Evolutionary conservation across 2,113 vertebrate species (phyloP).

Genomic region (Bubo scandiacus): DNA sequence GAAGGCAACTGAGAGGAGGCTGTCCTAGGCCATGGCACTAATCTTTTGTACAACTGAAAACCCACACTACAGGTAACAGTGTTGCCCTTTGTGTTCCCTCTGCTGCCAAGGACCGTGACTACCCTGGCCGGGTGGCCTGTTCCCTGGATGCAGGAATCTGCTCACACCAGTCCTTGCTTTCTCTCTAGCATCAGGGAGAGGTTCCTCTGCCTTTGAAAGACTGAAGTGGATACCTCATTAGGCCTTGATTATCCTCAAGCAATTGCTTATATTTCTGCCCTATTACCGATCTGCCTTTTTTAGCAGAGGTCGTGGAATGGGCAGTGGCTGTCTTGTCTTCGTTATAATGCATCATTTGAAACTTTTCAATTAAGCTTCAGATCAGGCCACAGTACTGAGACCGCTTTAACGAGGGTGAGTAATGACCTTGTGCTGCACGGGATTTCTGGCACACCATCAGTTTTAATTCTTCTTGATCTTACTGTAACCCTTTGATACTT

Average conservation of each 20-base stretch:
- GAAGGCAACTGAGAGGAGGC: background rate
- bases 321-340: slow-evolving; percentile 76
- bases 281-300: slow-evolving; percentile 74
- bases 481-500: slow-evolving; percentile 81
- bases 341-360: slow-evolving; percentile 80
- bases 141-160: background rate
- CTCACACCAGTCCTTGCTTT: background rate
- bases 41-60: background rate
- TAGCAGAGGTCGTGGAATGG: slow-evolving; percentile 76
- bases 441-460: slow-evolving; percentile 78
- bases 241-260: slow-evolving; percentile 67
- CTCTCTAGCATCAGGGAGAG: background rate
- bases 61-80: background rate
- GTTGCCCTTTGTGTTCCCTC: background rate
- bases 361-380: slow-evolving; percentile 81
- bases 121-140: background rate
- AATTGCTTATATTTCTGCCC: slow-evolving; percentile 67
- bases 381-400: slow-evolving; percentile 77
- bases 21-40: background rate
- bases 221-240: slow-evolving; percentile 68
- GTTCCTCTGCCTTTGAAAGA: slow-evolving; percentile 27
- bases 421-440: slow-evolving; percentile 80
- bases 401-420: slow-evolving; percentile 78
- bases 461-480: slow-evolving; percentile 85
- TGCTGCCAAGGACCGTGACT: background rate